Percentiles rank a stretch among this genome's conserved stretches.
Evolutionary conservation across 1,140 invertebrate genomes (phyloP).

Genomic region (Telenomus remus): DNA sequence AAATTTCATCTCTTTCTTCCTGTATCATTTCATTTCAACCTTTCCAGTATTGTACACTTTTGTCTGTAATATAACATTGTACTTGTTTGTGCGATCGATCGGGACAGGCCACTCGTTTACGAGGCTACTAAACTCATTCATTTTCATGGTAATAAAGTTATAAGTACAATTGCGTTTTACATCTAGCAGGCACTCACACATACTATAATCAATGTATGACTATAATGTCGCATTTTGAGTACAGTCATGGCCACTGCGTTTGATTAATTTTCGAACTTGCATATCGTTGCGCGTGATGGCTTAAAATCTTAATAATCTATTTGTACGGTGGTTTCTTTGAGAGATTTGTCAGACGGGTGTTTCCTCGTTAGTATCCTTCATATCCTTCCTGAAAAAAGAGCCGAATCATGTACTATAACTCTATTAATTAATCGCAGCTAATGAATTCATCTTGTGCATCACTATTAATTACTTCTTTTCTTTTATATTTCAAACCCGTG

Average conservation of each 20-base stretch:
- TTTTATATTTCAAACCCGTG: no score
- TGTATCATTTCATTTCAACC: no score
- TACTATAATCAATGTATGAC: slow-evolving; percentile 72
- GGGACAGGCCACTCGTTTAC: slow-evolving; percentile 30
- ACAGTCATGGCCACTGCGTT: slow-evolving; percentile 74
- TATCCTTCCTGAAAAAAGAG: slow-evolving; percentile 77
- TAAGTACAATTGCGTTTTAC: slow-evolving; percentile 60
- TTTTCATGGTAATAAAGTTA: slow-evolving; percentile 42
- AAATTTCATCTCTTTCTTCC: slow-evolving; percentile 12
- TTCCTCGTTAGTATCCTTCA: slow-evolving; percentile 78
- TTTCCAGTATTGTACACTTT: slow-evolving; percentile 36
- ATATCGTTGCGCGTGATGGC: slow-evolving; percentile 65
- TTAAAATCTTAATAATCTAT: slow-evolving; percentile 50
- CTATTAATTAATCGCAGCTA: background rate
- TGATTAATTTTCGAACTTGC: slow-evolving; percentile 62
- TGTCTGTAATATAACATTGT: slow-evolving; percentile 8
- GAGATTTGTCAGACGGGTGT: slow-evolving; percentile 75
- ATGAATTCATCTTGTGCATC: background rate
- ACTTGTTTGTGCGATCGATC: slow-evolving; percentile 13
- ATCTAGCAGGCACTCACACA: slow-evolving; percentile 74
- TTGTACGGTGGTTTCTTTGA: slow-evolving; percentile 71
- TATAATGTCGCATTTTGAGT: slow-evolving; percentile 65
- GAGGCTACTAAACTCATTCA: slow-evolving; percentile 51
- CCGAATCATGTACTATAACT: background rate
- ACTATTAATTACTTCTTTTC: no score